These are phyloP conservation scores for Nasalis larvatus DNA, from an alignment of 2,113 vertebrate species.

Conservation along the genomic window DNA sequence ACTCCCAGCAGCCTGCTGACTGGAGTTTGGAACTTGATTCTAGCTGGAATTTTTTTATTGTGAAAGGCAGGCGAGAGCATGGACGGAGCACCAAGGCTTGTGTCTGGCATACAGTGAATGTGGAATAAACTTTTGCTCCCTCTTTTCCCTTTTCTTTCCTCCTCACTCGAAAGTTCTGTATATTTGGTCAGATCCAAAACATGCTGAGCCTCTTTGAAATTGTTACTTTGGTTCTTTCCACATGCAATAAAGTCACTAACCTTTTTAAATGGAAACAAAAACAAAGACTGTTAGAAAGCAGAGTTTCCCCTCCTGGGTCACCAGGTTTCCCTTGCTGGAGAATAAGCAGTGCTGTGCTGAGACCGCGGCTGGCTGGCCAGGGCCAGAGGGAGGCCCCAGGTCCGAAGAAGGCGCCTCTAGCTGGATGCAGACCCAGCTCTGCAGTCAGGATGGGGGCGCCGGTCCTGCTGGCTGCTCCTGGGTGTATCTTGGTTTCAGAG, in stretches of 20 bases:
- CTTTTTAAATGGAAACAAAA: conserved; percentile 72
- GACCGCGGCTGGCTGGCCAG: rapidly evolving
- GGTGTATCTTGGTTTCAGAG: conserved; percentile 47
- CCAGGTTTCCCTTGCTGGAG: conserved; percentile 22
- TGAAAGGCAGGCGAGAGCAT: neutral
- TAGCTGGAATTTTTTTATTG: neutral
- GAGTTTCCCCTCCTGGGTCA: conserved; percentile 31
- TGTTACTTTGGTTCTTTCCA: conserved; percentile 61
- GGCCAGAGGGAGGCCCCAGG: neutral
- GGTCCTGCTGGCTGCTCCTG: conserved; percentile 45
- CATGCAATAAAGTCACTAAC: conserved; percentile 63
- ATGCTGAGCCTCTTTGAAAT: conserved; percentile 59
- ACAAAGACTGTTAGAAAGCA: conserved; percentile 63
- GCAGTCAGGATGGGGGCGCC: neutral
- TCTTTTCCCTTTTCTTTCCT: neutral
- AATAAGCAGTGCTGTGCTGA: neutral
- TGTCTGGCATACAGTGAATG: neutral
- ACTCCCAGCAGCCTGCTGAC: neutral
- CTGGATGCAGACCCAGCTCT: conserved; percentile 11
- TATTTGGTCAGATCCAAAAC: conserved; percentile 55
- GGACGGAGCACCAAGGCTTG: neutral
- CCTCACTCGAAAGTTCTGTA: conserved; percentile 7
- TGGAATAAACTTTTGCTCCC: neutral
- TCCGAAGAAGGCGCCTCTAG: neutral
- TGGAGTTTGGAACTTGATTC: neutral